Conservation (phyloP, 2,113 vertebrate species). For the Mirounga angustirostris region DNA sequence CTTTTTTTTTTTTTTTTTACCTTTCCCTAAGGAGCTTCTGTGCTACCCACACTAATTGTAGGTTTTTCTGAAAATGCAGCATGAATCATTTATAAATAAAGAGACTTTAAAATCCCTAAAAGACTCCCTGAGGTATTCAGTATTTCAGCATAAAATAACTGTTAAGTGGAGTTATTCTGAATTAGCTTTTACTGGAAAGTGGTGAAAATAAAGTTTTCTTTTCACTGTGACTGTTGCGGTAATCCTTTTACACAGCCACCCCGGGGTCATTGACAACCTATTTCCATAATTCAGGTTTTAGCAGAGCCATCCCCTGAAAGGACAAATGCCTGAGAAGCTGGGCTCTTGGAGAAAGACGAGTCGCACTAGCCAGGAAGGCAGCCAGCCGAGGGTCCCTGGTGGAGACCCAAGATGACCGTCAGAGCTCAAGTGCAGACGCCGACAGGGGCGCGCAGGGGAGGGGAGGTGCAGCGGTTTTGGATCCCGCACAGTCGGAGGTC, state of each 20-base stretch:
- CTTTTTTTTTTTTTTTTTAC: constrained; percentile 83
- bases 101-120: constrained; percentile 94
- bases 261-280: constrained; percentile 88
- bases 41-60: constrained; percentile 94
- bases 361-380: constrained; percentile 69
- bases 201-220: constrained; percentile 92
- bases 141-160: constrained; percentile 94
- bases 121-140: constrained; percentile 92
- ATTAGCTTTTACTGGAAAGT: constrained; percentile 94
- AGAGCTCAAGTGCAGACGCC: constrained; percentile 77
- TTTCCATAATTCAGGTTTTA: constrained; percentile 91
- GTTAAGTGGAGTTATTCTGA: constrained; percentile 94
- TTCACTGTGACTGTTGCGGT: constrained; percentile 88
- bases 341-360: constrained; percentile 79
- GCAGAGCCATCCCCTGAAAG: constrained; percentile 86
- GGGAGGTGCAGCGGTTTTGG: constrained; percentile 24
- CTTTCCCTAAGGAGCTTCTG: constrained; percentile 91
- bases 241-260: constrained; percentile 90
- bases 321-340: constrained; percentile 79
- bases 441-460: background rate
- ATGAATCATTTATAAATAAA: constrained; percentile 95
- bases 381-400: constrained; percentile 71
- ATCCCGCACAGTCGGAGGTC: constrained; percentile 6
- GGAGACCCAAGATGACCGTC: constrained; percentile 78
- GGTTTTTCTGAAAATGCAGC: constrained; percentile 94